Evolutionary conservation across 2,797 vertebrate species (phyloP), one percentile per base, ranked within the genome.

Genomic region (Ficedula albicollis): DNA sequence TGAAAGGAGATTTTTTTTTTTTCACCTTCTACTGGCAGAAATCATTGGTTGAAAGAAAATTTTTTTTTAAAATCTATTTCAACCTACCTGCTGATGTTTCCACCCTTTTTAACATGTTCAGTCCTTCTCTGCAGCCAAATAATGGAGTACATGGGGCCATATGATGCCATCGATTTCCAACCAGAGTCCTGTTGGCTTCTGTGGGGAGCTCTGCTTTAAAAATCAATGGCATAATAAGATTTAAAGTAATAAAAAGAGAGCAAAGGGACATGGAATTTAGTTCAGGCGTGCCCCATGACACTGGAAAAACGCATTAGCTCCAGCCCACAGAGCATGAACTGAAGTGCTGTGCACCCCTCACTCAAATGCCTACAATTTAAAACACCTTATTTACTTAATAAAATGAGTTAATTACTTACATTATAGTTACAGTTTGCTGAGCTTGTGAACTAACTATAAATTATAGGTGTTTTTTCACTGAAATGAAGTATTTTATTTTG

Each of bases 221-320:
- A 94, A 95, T 96, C 92, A 73, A 78, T 94, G 76, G 16, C 19
- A 36, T 90, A 85, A 92, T 93, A 75, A 62, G 89, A 91, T 81
- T 92, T 74, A 89, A 78, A 91, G 91, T 74, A 92, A 89, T 85
- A 95, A 90, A 90, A 89, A 85, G 39, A 73, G 58, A 80, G 39
- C 23, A 91, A 81, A 96, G 39, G 62, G 54, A 72, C 66, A 25
- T 25, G 48, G 62, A 84, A 75, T 92, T 84, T 62, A 77, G 75
- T 72, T 86, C 43, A 55, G 85, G 51, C 0, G 0, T 92, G 78
- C 68, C 67, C 62, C 25, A 3, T 63, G 60, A 49, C 78, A 49
- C 5, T 89, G 73, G 69, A 87, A 95, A 89, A 88, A n/a, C 21
- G 15, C 32, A 38, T 93, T 87, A 82, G 21, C 67, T 75, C 25